Base-by-base conservation (phyloP, 2,113 vertebrate genomes). In the Ornithorhynchus anatinus region DNA sequence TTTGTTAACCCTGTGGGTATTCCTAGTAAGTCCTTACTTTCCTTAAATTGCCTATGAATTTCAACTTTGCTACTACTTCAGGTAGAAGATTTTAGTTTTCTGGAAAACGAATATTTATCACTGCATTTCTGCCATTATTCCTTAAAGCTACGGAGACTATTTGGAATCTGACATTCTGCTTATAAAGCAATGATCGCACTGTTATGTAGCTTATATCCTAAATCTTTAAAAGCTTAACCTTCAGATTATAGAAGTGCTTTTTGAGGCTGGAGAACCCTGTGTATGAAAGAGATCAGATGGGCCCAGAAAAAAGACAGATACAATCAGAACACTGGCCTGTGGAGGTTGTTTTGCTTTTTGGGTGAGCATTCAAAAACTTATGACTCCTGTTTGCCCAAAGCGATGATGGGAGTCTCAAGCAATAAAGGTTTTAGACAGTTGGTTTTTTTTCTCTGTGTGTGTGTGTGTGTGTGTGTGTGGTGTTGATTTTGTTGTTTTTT, bases 11-110 rank as follows among this genome's bases (percentile, higher is more conserved):
- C 39, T 45, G 5, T 52, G 33, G 40, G 3, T 27, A 53, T 45
- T 76, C 84, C 36, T 52, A 61, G n/a, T 19, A 62, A 44, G 7
- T 39, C 17, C 16, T 52, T 65, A 40, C 27, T 52, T 78, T 63
- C 2, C 10, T 32, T 37, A n/a, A 14, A 62, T n/a, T 66, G 27
- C 12, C 39, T 44, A 54, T 17, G 39, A 53, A 53, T 62, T 60
- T 50, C 19, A 67, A 37, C 8, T 43, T 14, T 29, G 5, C 29
- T 61, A 64, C 20, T 64, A 69, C 47, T 52, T 22, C 16, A 23
- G 2, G 20, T 23, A 42, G 40, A 71, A 77, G 48, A 27, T 2
- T 5, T 25, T 25, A 68, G 3, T 27, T 36, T 23, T 15, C 6
- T 10, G 14, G 50, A 15, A 70, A 77, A 17, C 20, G 69, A 57